Conservation (phyloP, 2,113 vertebrate genomes). For the Chaetura pelagica region DNA sequence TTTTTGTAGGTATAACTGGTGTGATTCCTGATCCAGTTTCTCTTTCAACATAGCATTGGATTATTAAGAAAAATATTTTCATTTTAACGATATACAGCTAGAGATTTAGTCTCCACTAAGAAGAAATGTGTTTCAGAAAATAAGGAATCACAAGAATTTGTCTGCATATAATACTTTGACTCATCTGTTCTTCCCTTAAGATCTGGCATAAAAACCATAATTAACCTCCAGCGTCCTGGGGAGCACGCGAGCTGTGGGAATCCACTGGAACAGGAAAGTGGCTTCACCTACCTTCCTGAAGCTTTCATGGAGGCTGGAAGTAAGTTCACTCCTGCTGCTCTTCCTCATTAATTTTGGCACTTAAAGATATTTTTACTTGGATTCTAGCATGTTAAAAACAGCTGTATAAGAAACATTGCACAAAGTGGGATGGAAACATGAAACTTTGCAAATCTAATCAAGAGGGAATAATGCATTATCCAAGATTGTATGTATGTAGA, state of each 20-base stretch:
- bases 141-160: not conserved
- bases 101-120: slow-evolving; percentile 34
- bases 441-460: not conserved
- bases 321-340: slow-evolving; percentile 78
- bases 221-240: slow-evolving; percentile 95
- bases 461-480: not conserved
- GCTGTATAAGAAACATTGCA: not conserved
- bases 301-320: slow-evolving; percentile 94
- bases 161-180: slow-evolving; percentile 6
- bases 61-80: slow-evolving; percentile 41
- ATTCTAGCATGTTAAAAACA: not conserved
- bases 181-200: slow-evolving; percentile 76
- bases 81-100: slow-evolving; percentile 23
- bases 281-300: slow-evolving; percentile 94
- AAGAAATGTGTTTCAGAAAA: slow-evolving; percentile 32
- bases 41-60: slow-evolving; percentile 14
- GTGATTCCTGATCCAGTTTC: slow-evolving; percentile 1
- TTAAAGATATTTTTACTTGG: slow-evolving; percentile 29
- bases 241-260: slow-evolving; percentile 97
- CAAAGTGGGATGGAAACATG: not conserved
- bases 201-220: slow-evolving; percentile 90
- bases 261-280: slow-evolving; percentile 90
- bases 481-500: not conserved
- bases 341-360: slow-evolving; percentile 29
- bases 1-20: not conserved